Conservation (phyloP, 2,888 invertebrate species). For the Pristionchus entomophagus region DNA sequence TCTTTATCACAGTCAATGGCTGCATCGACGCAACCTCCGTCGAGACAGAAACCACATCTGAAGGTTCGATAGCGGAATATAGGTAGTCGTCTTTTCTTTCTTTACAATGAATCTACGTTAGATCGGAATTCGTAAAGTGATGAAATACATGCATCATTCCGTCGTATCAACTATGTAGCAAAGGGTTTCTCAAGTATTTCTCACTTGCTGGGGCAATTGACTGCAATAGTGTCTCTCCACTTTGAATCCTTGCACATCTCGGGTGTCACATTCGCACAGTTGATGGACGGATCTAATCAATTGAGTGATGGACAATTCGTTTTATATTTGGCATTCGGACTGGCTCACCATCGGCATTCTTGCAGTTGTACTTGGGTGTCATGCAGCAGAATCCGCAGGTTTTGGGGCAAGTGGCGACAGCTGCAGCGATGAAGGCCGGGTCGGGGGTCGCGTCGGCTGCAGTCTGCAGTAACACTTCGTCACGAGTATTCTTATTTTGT, state of each 20-base stretch:
- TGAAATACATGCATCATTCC: too few species aligned
- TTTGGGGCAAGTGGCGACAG: slow-evolving; percentile 53
- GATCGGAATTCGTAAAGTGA: too few species aligned
- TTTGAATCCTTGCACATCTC: slow-evolving; percentile 56
- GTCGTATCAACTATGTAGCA: too few species aligned
- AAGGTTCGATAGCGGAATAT: background rate
- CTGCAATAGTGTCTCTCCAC: slow-evolving; percentile 55
- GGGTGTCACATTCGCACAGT: slow-evolving; percentile 52
- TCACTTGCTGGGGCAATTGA: slow-evolving; percentile 58
- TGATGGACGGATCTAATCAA: slow-evolving; percentile 54
- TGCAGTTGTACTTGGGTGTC: slow-evolving; percentile 56
- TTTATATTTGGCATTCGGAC: background rate
- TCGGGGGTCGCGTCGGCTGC: background rate
- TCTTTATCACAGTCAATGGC: slow-evolving; percentile 56
- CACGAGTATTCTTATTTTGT: too few species aligned
- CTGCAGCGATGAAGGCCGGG: slow-evolving; percentile 43
- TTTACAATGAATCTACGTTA: too few species aligned
- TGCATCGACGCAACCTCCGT: slow-evolving; percentile 57
- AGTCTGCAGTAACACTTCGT: background rate
- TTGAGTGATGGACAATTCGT: background rate
- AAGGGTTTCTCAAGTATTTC: too few species aligned
- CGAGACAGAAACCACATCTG: slow-evolving; percentile 54
- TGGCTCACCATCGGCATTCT: slow-evolving; percentile 49
- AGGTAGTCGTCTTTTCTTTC: too few species aligned
- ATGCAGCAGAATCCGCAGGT: slow-evolving; percentile 57